Conservation (phyloP, 2,113 vertebrate species). For the Triplophysa dalaica region DNA sequence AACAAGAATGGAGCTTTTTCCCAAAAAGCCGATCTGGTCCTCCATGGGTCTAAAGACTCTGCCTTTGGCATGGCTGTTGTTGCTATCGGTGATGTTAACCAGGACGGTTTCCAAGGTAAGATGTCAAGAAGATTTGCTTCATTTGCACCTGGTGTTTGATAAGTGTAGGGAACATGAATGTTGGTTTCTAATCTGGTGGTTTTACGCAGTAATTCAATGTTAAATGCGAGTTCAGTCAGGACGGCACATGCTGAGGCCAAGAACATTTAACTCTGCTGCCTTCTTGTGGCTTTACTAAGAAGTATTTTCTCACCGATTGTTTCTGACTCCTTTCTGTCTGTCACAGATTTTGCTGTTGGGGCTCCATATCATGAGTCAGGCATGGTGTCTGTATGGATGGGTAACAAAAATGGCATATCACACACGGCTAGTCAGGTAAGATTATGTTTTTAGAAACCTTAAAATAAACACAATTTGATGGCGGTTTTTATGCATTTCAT, state of each 20-base stretch:
- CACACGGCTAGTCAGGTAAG: slow-evolving; percentile 82
- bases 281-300: slow-evolving; percentile 30
- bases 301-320: neutral
- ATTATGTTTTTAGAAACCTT: neutral
- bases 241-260: neutral
- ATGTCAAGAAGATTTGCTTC: neutral
- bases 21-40: slow-evolving; percentile 58
- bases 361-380: slow-evolving; percentile 85
- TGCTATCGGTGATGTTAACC: slow-evolving; percentile 85
- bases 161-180: neutral
- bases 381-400: slow-evolving; percentile 86
- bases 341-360: slow-evolving; percentile 86
- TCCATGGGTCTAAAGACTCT: slow-evolving; percentile 76
- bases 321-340: neutral
- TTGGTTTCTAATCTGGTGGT: neutral
- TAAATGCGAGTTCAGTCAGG: neutral
- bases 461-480: too few relatives aligned
- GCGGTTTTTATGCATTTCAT: too few relatives aligned
- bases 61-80: slow-evolving; percentile 83
- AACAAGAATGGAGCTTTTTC: slow-evolving; percentile 81
- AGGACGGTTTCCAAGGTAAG: slow-evolving; percentile 91
- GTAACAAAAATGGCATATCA: slow-evolving; percentile 74
- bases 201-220: neutral
- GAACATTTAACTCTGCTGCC: slow-evolving; percentile 30
- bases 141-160: neutral